Evolutionary conservation across 2,113 vertebrate genomes (phyloP).

Genomic region (Trematocara variabile): DNA sequence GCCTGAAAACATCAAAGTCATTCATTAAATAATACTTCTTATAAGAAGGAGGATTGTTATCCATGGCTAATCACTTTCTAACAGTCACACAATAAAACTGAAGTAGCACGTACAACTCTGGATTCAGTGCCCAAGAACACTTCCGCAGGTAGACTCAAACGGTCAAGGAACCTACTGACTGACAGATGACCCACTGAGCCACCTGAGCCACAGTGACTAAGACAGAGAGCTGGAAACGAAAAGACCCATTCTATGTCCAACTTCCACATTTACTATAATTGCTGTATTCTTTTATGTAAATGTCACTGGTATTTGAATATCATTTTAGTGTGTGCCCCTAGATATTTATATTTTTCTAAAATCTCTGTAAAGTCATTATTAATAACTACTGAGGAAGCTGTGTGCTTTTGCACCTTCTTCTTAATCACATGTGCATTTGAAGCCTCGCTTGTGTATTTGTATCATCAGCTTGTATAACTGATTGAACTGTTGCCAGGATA

Average conservation of each 20-base stretch:
- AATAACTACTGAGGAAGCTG: background rate
- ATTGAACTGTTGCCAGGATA: background rate
- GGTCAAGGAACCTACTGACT: background rate
- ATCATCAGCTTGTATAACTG: background rate
- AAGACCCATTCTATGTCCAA: background rate
- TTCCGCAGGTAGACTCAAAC: background rate
- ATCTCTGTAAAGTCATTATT: background rate
- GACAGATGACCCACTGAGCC: background rate
- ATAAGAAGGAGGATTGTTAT: background rate
- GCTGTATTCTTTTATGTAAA: background rate
- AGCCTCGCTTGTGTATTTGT: background rate
- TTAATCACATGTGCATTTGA: background rate
- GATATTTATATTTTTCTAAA: background rate
- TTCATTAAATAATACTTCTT: background rate
- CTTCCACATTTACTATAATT: background rate
- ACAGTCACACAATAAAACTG: background rate
- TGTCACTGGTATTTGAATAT: background rate
- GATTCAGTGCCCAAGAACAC: background rate
- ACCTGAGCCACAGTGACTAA: background rate
- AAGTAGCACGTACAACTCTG: background rate
- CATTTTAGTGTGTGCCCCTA: background rate
- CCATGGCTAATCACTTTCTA: background rate
- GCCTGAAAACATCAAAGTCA: background rate
- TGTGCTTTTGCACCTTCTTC: background rate
- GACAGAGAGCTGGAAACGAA: background rate